Percentiles rank a stretch among this genome's conserved stretches.
Conservation (phyloP, 2,797 vertebrate genomes). For the Buceros bicornis region DNA sequence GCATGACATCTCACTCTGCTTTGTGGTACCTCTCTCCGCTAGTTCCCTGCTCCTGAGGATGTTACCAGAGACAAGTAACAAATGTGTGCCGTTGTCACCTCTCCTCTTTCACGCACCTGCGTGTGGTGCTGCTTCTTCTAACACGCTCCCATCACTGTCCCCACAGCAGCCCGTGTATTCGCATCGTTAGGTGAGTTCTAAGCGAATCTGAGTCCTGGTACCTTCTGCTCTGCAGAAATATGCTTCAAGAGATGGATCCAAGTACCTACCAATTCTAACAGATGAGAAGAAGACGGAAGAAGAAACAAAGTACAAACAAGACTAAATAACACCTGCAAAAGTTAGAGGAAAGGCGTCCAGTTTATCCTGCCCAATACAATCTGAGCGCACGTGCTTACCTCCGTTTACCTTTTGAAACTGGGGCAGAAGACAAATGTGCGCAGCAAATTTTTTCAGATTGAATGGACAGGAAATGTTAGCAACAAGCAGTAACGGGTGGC, state of each 20-base stretch:
- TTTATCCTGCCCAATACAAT: not conserved
- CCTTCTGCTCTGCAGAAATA: not conserved
- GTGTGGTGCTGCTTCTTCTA: not conserved
- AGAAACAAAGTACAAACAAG: not conserved
- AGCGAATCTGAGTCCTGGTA: not conserved
- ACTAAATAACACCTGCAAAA: not conserved
- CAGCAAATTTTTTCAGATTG: slow-evolving; percentile 1
- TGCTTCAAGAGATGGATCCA: fast-evolving
- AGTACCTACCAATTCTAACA: not conserved
- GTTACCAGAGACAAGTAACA: not conserved
- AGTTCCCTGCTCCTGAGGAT: not conserved
- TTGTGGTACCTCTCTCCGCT: not conserved
- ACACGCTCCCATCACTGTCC: fast-evolving
- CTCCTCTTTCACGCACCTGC: not conserved
- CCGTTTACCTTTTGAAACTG: not conserved
- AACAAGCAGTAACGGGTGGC: slow-evolving; percentile 19
- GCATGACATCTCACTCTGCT: not conserved
- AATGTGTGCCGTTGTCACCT: not conserved
- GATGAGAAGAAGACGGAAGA: not conserved
- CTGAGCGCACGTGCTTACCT: fast-evolving
- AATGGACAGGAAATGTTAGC: slow-evolving; percentile 18
- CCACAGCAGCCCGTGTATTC: not conserved
- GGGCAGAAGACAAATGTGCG: not conserved
- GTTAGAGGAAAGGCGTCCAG: not conserved
- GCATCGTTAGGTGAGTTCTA: not conserved